phyloP scores from a whole-genome alignment of 1,140 invertebrate genomes.

The Apis florea region DNA sequence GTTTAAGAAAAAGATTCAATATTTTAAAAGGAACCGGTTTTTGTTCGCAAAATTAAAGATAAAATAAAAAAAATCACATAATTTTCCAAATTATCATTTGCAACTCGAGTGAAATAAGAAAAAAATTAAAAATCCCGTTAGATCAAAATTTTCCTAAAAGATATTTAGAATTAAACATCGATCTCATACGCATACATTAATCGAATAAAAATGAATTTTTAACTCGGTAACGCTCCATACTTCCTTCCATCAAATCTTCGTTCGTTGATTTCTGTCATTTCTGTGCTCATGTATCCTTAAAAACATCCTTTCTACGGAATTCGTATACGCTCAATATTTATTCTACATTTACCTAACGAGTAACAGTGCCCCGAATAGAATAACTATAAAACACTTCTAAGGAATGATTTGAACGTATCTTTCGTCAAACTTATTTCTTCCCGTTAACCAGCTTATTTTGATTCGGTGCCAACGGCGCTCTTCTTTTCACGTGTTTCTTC shows the following conservation, averaged over 20 bases:
- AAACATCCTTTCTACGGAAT: not conserved
- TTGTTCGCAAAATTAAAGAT: not conserved
- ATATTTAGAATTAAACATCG: not conserved
- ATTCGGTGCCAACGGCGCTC: slow-evolving; percentile 71
- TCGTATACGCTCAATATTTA: not conserved
- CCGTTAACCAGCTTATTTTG: slow-evolving; percentile 56
- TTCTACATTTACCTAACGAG: not conserved
- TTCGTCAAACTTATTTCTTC: slow-evolving; percentile 47
- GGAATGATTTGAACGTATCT: not conserved
- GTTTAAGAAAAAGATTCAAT: not conserved
- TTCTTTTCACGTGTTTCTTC: slow-evolving; percentile 75
- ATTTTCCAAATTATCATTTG: not conserved
- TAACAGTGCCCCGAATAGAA: not conserved
- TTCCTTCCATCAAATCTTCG: not conserved
- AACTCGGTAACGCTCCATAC: too few species aligned
- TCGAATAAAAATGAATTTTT: not conserved
- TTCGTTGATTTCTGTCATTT: not conserved
- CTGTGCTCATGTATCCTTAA: not conserved
- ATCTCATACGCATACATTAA: not conserved
- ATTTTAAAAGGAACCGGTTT: not conserved
- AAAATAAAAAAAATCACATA: not conserved
- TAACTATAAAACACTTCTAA: not conserved
- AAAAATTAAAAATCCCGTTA: not conserved
- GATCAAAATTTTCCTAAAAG: not conserved
- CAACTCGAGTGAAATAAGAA: too few species aligned